Evolutionary conservation across 2,797 vertebrate genomes (phyloP), one percentile per base, ranked within the genome.

Genomic region (Pseudocheirus occidentalis): DNA sequence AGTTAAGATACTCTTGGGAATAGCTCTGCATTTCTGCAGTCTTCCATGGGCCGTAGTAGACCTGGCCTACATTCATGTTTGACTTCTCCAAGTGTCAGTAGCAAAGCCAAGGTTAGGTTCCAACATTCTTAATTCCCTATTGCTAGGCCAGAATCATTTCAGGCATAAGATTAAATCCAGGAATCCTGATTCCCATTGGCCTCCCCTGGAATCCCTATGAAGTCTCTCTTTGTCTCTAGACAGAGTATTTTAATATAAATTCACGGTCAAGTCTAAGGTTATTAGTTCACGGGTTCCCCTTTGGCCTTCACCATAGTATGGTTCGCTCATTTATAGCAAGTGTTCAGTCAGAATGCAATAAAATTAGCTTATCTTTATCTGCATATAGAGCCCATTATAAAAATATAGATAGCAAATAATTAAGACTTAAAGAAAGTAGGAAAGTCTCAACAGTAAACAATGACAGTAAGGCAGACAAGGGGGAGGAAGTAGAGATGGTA

Each of bases 141-240:
- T 55, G 50, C 91, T 93, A 92, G 81, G 91, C 96, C 58, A 52
- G 56, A 90, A 95, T 55, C 57, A 90, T 55, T 90, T 58, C 40
- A 94, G 73, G 56, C 94, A 56, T n/a, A 1, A 55, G 90, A 95
- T 91, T 90, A 93, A 92, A 58, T 46, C 91, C 93, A 89, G 92
- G 18, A 57, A 52, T 62, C 55, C 81, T 90, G 18, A 87, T 90
- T 87, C 6, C 52, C 31, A 53, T 46, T 46, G 57, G 54, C 54
- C 12, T 13, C 91, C 92, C 55, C 10, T 29, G 46, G 52, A 89
- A 59, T 55, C 62, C n/a, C 66, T 92, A 11, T 46, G 91, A 90
- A 91, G 87, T 52, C 66, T 93, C 58, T 94, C 16, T 90, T 40
- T 28, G 55, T 66, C 62, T 29, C 89, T 4, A 5, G 0, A 14